phyloP scores from a whole-genome alignment of 2,888 invertebrate genomes.

The Hirtodrosophila alboralis region DNA sequence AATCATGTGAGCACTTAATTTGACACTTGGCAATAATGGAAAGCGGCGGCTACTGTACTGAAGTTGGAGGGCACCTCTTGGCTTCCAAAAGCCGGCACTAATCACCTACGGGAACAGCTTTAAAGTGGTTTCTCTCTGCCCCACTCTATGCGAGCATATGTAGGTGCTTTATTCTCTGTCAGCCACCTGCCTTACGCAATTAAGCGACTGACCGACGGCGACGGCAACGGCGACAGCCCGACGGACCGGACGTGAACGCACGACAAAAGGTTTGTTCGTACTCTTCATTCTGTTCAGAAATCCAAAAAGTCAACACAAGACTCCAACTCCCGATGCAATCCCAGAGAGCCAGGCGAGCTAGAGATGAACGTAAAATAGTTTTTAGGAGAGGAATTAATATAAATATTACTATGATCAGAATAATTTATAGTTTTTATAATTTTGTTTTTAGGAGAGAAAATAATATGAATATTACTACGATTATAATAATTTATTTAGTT shows the following conservation, averaged over 20 bases:
- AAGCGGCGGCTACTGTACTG: slow-evolving; percentile 53
- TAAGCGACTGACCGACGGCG: slow-evolving; percentile 58
- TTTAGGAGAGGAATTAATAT: no score
- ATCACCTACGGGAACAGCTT: slow-evolving; percentile 75
- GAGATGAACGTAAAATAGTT: no score
- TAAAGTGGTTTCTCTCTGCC: slow-evolving; percentile 69
- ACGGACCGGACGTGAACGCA: slow-evolving; percentile 42
- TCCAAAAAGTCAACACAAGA: slow-evolving; percentile 43
- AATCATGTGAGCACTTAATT: slow-evolving; percentile 77
- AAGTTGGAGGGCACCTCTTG: slow-evolving; percentile 10
- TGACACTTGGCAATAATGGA: slow-evolving; percentile 79
- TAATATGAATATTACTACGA: no score
- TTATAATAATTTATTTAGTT: no score
- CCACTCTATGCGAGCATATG: no score
- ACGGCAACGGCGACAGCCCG: slow-evolving; percentile 36
- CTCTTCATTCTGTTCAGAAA: neutral
- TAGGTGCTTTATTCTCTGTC: slow-evolving; percentile 69
- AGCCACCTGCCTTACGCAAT: slow-evolving; percentile 80
- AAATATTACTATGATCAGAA: no score
- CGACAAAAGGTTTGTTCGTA: slow-evolving; percentile 63
- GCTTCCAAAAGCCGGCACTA: slow-evolving; percentile 58
- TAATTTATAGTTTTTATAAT: no score
- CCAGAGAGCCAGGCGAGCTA: neutral
- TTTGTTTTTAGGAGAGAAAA: no score
- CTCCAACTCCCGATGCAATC: slow-evolving; percentile 26